A percentile compares a stretch with the other conserved stretches of the same genome.
Conservation (phyloP, 2,888 invertebrate species). For the Diarsia rubi region DNA sequence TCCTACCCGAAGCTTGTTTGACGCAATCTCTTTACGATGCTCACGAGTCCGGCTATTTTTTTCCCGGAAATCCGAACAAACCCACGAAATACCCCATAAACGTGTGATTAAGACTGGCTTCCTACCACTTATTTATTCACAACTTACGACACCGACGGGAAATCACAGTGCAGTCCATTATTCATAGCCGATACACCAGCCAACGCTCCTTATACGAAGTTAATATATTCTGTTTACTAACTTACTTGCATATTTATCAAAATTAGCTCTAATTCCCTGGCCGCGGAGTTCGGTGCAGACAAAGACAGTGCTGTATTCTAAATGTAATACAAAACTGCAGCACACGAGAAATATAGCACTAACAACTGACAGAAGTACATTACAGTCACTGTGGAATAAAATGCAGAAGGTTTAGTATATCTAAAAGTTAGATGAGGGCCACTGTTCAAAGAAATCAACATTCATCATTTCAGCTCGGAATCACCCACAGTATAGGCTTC, state of each 20-base stretch:
- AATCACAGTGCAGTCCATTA: conserved; percentile 41
- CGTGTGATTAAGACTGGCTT: conserved; percentile 13
- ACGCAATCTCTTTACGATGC: not conserved
- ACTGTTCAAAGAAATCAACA: not conserved
- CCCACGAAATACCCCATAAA: conserved; percentile 17
- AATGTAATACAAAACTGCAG: conserved; percentile 55
- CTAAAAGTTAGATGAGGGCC: not conserved
- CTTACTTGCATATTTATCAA: conserved; percentile 47
- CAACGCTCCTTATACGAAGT: conserved; percentile 23
- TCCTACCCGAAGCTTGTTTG: not conserved
- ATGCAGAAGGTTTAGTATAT: conserved; percentile 26
- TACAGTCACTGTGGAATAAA: not conserved
- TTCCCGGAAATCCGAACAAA: not conserved
- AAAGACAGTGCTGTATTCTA: conserved; percentile 52
- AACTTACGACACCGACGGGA: conserved; percentile 42
- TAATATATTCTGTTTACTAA: conserved; percentile 37
- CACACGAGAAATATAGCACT: conserved; percentile 48
- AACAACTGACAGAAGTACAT: conserved; percentile 39
- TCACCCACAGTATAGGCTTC: no score
- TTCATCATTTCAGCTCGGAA: no score
- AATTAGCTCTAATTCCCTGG: conserved; percentile 50
- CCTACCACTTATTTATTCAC: conserved; percentile 18
- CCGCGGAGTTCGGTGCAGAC: conserved; percentile 40
- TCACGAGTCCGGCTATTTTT: not conserved
- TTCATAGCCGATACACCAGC: conserved; percentile 48